Base-by-base conservation (phyloP, 1,140 invertebrate genomes). In the Zaprionus vittiger region DNA sequence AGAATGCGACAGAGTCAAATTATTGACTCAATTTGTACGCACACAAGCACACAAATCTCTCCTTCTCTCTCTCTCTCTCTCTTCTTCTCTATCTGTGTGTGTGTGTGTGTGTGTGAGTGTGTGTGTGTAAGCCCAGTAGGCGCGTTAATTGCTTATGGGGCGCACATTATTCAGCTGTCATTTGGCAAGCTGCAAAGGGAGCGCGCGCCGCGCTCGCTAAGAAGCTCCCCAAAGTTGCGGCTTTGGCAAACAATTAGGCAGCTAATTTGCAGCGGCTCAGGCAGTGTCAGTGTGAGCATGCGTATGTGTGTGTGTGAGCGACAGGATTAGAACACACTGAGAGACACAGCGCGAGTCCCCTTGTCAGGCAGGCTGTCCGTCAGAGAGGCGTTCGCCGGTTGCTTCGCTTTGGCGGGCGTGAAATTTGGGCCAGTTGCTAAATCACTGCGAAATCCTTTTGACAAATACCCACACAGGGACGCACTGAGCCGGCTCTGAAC, bases 211-310 rank as follows among this genome's bases (percentile, higher is more conserved):
- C 52, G 44, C 31, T 52, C 70, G 67, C 56, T 82, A 87, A 87
- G 83, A 89, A 84, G 77, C 77, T 68, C 62, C 47, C 14, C 60
- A 62, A 52, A 52, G 75, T 87, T 87, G 85, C 82, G 85, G 81
- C 85, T 90, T 90, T 90, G 81, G 85, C 85, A 90, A 90, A 90
- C 85, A 90, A 90, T 90, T 90, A 90, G 85, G 81, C 85, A 90
- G 85, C 85, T 90, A 90, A 90, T 90, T 90, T 90, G 76, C 85
- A 89, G 65, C 54, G 52, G 75, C 71, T 79, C 69, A 65, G 63
- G 61, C 56, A 22, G 22, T 74, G 71, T 20, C 11, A 22, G 57
- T 59, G 28, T 37, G 11, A 38, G 31, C 38, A 15, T 64, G 28
- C 7, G 1, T 28, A 6, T 6, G 6, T 28, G 28, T 28, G 26